A percentile compares a stretch with the other conserved stretches of the same genome.
phyloP scores from a whole-genome alignment of 2,113 vertebrate species.

The Gopherus flavomarginatus region DNA sequence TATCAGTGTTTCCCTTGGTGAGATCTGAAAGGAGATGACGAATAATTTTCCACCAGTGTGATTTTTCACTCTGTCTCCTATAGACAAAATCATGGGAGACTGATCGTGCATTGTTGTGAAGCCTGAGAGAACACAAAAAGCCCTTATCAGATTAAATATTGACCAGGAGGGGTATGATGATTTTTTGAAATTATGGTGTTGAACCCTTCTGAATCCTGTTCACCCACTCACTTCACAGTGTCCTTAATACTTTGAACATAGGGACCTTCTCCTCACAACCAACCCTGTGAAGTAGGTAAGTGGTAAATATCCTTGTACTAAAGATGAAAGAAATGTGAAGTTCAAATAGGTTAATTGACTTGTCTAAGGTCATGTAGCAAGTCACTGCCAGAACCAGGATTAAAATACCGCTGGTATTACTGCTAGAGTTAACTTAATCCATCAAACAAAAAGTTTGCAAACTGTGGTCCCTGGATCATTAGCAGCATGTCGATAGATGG shows the following conservation, averaged over 20 bases:
- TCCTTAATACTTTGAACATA: not conserved
- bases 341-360: no score
- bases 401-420: no score
- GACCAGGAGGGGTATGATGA: not conserved
- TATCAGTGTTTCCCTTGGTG: not conserved
- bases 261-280: not conserved
- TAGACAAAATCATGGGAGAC: not conserved
- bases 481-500: no score
- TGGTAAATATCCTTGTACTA: not conserved
- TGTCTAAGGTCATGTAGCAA: no score
- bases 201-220: not conserved
- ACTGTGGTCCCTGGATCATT: no score
- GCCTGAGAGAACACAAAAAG: not conserved
- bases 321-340: not conserved
- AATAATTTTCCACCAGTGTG: not conserved
- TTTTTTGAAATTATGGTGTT: not conserved
- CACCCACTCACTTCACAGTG: not conserved
- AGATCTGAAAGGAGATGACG: not conserved
- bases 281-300: not conserved
- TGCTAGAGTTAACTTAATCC: no score
- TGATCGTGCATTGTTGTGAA: not conserved
- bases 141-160: not conserved
- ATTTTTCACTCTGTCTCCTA: rapidly evolving
- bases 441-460: no score
- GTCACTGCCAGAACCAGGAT: no score